Conservation (phyloP, 1,140 invertebrate species). For the Dinothrombium tinctorium region DNA sequence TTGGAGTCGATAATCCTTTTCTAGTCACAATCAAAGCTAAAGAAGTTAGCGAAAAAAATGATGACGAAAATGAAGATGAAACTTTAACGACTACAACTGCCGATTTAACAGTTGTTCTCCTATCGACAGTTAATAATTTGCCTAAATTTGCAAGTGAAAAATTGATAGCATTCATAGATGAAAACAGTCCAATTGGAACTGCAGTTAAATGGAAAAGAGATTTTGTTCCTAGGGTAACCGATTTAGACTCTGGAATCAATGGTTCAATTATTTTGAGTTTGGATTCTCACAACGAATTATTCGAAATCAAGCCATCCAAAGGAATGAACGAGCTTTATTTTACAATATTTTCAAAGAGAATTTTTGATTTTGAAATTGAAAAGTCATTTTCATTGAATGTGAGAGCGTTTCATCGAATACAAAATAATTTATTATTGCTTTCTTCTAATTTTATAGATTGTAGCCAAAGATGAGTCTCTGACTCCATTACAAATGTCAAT, state of each 20-base stretch:
- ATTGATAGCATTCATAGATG: conserved; percentile 45
- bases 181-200: conserved; percentile 41
- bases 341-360: conserved; percentile 50
- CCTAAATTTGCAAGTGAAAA: conserved; percentile 23
- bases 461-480: conserved; percentile 37
- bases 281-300: conserved; percentile 55
- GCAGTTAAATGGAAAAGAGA: conserved; percentile 12
- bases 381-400: neutral
- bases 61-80: conserved; percentile 18
- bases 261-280: conserved; percentile 55
- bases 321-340: conserved; percentile 52
- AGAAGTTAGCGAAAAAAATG: conserved; percentile 33
- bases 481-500: conserved; percentile 35
- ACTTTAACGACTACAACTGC: conserved; percentile 17
- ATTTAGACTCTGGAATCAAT: conserved; percentile 34
- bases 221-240: conserved; percentile 5
- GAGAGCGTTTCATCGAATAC: neutral
- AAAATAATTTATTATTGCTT: neutral
- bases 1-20: conserved; percentile 46
- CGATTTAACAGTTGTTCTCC: conserved; percentile 16
- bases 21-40: conserved; percentile 56
- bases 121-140: conserved; percentile 16
- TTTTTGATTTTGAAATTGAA: neutral
- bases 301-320: conserved; percentile 66
- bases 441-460: conserved; percentile 27